Base-by-base conservation (phyloP, 2,888 invertebrate species). In the Ormyrus labotus region DNA sequence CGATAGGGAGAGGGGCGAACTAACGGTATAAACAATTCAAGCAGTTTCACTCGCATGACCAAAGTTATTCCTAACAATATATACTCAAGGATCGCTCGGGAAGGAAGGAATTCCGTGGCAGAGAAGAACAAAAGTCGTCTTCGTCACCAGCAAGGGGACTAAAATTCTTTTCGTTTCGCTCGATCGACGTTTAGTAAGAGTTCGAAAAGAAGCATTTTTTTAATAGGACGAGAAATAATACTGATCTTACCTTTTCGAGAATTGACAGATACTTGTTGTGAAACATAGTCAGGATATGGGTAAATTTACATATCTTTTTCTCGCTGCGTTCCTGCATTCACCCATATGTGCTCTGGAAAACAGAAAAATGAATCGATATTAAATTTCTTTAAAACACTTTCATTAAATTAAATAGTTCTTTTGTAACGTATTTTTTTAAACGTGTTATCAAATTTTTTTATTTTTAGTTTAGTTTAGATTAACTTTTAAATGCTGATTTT, bases 201-300 rank as follows among this genome's bases (percentile, higher is more conserved):
- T 55, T 61, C 9, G 53, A 61, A 51, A 45, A 5, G 57, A 60
- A 71, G n/a, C 51, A 7, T 70, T 77, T 64, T 57, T 70, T 70
- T 77, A 64, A 10, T 34, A 55, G 0, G 63, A 76, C 47, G 77
- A 76, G 64, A 70, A 68, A 77, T 77, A 77, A 77, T 70, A 77
- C 51, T 64, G 64, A 34, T 34, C 34, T 34, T 34, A 34, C 34
- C 34, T 34, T 34, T 34, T 34, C 34, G 0, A 2, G 34, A 34
- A 34, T 34, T 34, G 34, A 2, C 2, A 34, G 34, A 34, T 34
- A 2, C 34, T 34, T 34, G 34, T 34, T 34, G 34, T 34, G 34
- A 34, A 34, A 34, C 1, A 34, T 34, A 3, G 34, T 34, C 34
- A 34, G 34, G 34, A 34, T 34, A 34, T 34, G 0, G 19, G 19